These are phyloP conservation scores for Nephrotoma appendiculata DNA, from an alignment of 2,888 invertebrate species.

Conservation along the genomic window DNA sequence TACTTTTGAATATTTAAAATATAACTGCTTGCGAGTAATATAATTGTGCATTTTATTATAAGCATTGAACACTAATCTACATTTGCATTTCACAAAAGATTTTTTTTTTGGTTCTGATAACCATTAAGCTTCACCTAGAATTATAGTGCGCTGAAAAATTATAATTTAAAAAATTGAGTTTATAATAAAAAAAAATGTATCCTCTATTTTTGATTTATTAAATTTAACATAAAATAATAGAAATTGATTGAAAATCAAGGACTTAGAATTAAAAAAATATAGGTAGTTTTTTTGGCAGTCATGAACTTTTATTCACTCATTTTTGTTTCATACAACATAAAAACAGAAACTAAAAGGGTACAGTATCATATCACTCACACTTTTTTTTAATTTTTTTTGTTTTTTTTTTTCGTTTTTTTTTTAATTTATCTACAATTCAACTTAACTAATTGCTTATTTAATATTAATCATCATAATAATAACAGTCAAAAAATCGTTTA, in stretches of 20 bases:
- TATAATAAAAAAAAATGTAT: neutral
- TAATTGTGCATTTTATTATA: no score
- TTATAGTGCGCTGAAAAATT: no score
- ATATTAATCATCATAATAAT: neutral
- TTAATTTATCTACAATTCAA: neutral
- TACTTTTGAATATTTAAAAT: no score
- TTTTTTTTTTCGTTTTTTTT: neutral
- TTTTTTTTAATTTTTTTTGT: neutral
- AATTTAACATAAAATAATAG: neutral
- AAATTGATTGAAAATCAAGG: neutral
- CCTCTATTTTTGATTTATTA: neutral
- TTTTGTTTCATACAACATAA: neutral
- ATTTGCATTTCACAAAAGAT: no score
- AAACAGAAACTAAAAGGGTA: neutral
- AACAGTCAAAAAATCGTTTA: neutral
- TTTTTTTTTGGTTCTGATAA: no score
- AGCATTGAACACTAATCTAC: no score
- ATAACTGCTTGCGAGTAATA: no score
- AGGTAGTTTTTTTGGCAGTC: neutral
- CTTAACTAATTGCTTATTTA: constrained; percentile 1
- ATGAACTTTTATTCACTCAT: constrained; percentile 6
- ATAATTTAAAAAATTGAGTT: neutral
- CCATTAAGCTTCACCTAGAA: no score
- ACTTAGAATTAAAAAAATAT: constrained; percentile 1
- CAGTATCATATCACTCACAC: neutral